These are phyloP conservation scores for Trissolcus japonicus DNA, from an alignment of 2,888 invertebrate genomes.

Conservation along the genomic window DNA sequence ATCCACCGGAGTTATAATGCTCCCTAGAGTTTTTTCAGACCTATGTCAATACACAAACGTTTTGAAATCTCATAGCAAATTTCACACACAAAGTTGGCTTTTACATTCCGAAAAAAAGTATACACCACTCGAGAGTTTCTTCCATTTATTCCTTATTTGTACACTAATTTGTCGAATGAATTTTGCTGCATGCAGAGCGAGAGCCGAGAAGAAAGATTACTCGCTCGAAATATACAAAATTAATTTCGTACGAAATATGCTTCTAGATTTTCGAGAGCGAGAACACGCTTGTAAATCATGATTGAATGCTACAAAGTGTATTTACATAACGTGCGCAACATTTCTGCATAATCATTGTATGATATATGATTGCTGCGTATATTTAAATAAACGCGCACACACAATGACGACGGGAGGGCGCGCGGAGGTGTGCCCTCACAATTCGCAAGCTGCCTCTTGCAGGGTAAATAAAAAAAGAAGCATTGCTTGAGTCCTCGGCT, in stretches of 20 bases:
- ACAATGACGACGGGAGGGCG: neutral
- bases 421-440: neutral
- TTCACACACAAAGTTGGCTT: no score
- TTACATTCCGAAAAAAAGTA: no score
- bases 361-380: conserved; percentile 14
- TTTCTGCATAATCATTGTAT: conserved; percentile 20
- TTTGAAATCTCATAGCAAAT: no score
- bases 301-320: conserved; percentile 18
- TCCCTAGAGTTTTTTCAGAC: no score
- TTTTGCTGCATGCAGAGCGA: no score
- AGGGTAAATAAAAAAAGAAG: neutral
- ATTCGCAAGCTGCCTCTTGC: neutral
- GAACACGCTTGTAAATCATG: conserved; percentile 5
- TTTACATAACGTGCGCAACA: conserved; percentile 28
- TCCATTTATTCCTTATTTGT: no score
- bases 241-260: conserved; percentile 5
- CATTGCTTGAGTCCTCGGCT: neutral
- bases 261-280: neutral
- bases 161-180: no score
- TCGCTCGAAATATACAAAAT: conserved; percentile 4
- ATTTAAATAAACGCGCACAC: conserved; percentile 6
- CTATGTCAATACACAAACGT: no score
- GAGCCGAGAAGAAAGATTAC: no score
- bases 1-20: neutral
- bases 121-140: no score